Evolutionary conservation across 1,140 invertebrate species (phyloP), one percentile per base, ranked within the genome.

Genomic region (Papilio polytes): DNA sequence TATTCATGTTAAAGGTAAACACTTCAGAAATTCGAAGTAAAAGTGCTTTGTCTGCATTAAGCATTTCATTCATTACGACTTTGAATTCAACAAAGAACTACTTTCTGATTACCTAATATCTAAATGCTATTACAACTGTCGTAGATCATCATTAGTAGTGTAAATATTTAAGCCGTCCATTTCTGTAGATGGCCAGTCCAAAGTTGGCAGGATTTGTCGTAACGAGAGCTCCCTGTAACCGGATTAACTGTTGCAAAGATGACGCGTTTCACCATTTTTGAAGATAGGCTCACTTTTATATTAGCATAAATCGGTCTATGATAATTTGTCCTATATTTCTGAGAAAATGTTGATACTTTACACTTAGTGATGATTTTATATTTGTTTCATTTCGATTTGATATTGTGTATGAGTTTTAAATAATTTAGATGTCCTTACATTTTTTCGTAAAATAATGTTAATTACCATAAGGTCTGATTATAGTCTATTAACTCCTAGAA

Each of bases 321-420:
- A 20, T 18, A 74, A 77, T 77, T 66, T 74, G 73, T 80, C 26
- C 73, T 76, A 73, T 73, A 80, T 66, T 22, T 63, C 48, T 56
- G 15, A 56, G 9, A 36, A 26, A 74, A 3, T 74, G 7, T 46
- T 41, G 26, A 44, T 44, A 20, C 72, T 82, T 72, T 76, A 41
- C 74, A 79, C 51, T 76, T 78, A 82, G 63, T 83, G 6, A 15
- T 1, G 15, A 48, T 41, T 41, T 41, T 41, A 41, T 41, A 41
- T 41, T 41, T 41, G 36, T 41, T 7, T 41, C 7, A 41, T 41
- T 41, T 7, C 0, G 7, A 41, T 8, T 41, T 8, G 6, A 41
- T 41, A 41, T 6, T 0, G n/a, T 41, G 36, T 41, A 36, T 36
- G 36, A 36, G 4, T 36, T 36, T 8, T 41, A 7, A 46, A 46